These are phyloP conservation scores for Polyploca ridens DNA, from an alignment of 2,888 invertebrate species.

Conservation along the genomic window DNA sequence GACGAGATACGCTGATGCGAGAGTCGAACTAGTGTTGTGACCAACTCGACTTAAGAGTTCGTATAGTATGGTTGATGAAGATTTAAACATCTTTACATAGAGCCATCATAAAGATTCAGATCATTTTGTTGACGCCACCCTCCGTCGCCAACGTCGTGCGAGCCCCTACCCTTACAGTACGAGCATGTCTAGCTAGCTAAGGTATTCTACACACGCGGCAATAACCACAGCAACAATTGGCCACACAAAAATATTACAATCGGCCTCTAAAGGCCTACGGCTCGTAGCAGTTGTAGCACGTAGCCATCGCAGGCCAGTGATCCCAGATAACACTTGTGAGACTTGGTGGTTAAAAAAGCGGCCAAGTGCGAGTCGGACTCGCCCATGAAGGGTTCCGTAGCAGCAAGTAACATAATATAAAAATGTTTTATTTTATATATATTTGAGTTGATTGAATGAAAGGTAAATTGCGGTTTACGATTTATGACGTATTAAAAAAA, in stretches of 20 bases:
- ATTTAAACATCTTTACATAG: neutral
- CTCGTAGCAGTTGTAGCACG: neutral
- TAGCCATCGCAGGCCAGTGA: neutral
- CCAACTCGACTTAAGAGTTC: too few species aligned
- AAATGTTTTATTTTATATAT: too few species aligned
- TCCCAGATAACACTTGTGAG: too few species aligned
- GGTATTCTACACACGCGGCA: neutral
- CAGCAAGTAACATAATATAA: too few species aligned
- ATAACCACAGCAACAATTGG: neutral
- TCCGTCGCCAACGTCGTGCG: neutral
- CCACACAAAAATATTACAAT: neutral
- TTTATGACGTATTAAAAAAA: too few species aligned
- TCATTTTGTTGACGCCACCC: neutral
- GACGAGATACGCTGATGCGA: too few species aligned
- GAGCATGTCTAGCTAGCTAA: neutral
- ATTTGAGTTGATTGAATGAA: too few species aligned
- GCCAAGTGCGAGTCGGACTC: too few species aligned
- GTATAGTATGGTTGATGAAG: neutral
- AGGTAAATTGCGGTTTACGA: too few species aligned
- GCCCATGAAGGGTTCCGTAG: too few species aligned
- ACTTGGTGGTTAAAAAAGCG: too few species aligned
- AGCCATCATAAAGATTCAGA: neutral
- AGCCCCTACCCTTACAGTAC: neutral
- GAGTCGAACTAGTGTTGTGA: too few species aligned
- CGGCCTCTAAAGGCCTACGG: neutral